Evolutionary conservation across 2,797 vertebrate species (phyloP).

Genomic region (Podarcis siculus): DNA sequence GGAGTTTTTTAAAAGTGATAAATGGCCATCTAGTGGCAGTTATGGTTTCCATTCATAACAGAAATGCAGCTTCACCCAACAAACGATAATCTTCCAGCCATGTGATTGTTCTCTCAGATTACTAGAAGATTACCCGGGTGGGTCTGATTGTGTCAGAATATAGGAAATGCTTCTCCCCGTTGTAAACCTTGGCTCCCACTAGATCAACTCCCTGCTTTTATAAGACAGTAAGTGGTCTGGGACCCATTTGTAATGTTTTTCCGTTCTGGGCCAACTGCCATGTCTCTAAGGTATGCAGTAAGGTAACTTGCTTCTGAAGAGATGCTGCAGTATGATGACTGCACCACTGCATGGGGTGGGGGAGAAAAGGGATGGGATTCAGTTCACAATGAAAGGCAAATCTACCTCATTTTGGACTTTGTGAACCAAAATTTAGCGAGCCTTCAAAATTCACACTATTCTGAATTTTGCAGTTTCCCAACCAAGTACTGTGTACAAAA

Average conservation of each 20-base stretch:
- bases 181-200: background rate
- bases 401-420: too few species aligned
- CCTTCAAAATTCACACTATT: too few species aligned
- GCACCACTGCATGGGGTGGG: background rate
- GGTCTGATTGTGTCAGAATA: background rate
- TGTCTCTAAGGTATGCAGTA: background rate
- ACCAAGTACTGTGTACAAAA: too few species aligned
- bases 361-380: too few species aligned
- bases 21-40: slow-evolving; percentile 22
- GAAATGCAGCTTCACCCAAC: background rate
- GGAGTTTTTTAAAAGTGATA: slow-evolving; percentile 16
- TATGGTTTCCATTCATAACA: slow-evolving; percentile 14
- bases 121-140: background rate
- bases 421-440: too few species aligned
- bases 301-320: background rate
- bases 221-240: background rate
- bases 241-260: background rate
- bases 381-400: too few species aligned
- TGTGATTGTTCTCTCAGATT: background rate
- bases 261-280: background rate
- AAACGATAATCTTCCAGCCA: background rate
- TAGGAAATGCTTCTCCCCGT: background rate
- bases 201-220: background rate
- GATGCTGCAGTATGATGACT: background rate
- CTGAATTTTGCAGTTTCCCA: too few species aligned